Conservation (phyloP, 2,113 vertebrate species). For the Lipotes vexillifer region DNA sequence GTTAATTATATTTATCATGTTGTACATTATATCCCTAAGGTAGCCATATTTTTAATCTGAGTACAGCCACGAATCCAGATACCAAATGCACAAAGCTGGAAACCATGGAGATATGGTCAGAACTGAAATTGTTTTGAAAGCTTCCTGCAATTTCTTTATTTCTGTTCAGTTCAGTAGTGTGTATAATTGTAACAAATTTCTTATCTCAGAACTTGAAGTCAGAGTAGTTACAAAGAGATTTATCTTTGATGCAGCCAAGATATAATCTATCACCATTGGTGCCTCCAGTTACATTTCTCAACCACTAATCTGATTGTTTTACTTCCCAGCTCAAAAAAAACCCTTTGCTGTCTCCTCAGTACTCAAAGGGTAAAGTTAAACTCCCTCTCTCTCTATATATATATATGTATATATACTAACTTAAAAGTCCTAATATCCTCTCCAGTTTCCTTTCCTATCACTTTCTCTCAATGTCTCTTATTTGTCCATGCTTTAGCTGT, state of each 20-base stretch:
- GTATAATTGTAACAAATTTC: neutral
- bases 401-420: too few species aligned
- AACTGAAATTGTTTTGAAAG: too few species aligned
- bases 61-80: too few species aligned
- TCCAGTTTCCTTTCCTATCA: neutral
- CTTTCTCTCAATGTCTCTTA: neutral
- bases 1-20: too few species aligned
- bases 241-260: neutral
- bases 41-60: too few species aligned
- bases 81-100: too few species aligned
- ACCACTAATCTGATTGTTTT: neutral
- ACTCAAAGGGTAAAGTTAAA: neutral
- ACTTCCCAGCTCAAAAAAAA: neutral
- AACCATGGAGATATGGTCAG: too few species aligned
- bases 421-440: neutral
- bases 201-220: neutral
- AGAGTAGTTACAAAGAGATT: neutral
- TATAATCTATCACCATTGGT: neutral
- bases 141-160: too few species aligned
- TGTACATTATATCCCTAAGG: too few species aligned
- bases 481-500: neutral
- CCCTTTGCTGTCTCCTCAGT: neutral
- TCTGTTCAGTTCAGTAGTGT: neutral
- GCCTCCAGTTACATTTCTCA: neutral
- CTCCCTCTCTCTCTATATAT: too few species aligned